A percentile compares a stretch with the other conserved stretches of the same genome.
Conservation (phyloP, 1,140 invertebrate genomes). For the Drosophila sturtevanti region DNA sequence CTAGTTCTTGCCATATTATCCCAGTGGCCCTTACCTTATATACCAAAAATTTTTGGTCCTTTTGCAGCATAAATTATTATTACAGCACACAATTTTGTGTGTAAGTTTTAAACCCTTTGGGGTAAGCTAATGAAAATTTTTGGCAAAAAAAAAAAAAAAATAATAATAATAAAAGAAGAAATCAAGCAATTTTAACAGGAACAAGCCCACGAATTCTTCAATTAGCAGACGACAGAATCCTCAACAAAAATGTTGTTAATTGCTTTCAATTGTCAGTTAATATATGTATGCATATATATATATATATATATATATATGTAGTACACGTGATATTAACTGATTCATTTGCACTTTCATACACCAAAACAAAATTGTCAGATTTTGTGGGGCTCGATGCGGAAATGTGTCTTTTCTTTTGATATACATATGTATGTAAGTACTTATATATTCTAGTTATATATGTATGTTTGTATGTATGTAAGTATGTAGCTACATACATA, state of each 20-base stretch:
- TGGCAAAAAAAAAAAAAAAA: slow-evolving; percentile 15
- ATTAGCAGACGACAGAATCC: slow-evolving; percentile 21
- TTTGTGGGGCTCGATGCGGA: slow-evolving; percentile 36
- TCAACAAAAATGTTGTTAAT: neutral
- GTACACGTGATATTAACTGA: slow-evolving; percentile 4
- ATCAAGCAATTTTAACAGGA: neutral
- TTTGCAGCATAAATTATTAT: slow-evolving; percentile 60
- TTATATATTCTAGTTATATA: too few species aligned
- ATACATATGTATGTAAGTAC: too few species aligned
- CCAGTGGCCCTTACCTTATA: neutral
- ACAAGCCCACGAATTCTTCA: slow-evolving; percentile 22
- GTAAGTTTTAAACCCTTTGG: slow-evolving; percentile 10
- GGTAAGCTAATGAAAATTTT: slow-evolving; percentile 33
- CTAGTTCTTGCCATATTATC: neutral
- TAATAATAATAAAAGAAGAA: slow-evolving; percentile 22
- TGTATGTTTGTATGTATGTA: too few species aligned
- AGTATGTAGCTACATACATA: too few species aligned
- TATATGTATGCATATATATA: neutral
- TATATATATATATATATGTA: neutral
- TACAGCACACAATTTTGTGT: slow-evolving; percentile 18
- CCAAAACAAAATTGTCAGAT: neutral
- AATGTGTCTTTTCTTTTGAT: slow-evolving; percentile 16
- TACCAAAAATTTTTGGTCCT: slow-evolving; percentile 30
- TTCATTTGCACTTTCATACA: slow-evolving; percentile 12
- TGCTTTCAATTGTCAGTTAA: slow-evolving; percentile 3